Base-by-base conservation (phyloP, 2,888 invertebrate species). In the Philereme transversata region DNA sequence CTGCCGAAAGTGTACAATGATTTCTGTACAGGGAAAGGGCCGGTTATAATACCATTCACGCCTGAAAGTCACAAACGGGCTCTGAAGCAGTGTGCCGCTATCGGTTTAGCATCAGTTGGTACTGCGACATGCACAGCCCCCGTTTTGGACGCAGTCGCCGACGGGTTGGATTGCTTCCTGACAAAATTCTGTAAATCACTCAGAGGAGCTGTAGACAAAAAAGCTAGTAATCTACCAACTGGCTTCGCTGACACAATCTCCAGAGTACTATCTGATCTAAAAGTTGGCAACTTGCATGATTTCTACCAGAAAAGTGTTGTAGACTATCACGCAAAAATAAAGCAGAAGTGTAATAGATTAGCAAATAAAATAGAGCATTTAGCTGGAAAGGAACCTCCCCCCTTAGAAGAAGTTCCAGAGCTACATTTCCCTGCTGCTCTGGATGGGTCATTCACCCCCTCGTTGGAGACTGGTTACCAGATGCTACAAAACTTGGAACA, bases 401-500 rank as follows among this genome's bases (percentile, higher is more conserved):
- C 86, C 63, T 72, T 91, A n/a, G 88, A 89, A 71, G 92, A 92
- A 68, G 92, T 93, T 0, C 93, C 93, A 0, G 93, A 93, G 66
- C 74, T 93, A 53, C 93, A 93, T 73, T 93, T 93, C 58, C 93
- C 93, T 0, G 91, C 92, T 11, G 93, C 88, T 3, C 71, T 93
- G 41, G 92, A 91, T 72, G 91, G 88, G 7, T 83, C 92, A 0
- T 93, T 92, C 57, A 93, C 93, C 52, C 94, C 94, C 0, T 94
- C 94, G 7, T 81, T 95, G 40, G 94, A 94, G 72, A 93, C 94
- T 40, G 95, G 94, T 0, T 95, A 94, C 74, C 94, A 95, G 81
- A 95, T 95, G 94, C 83, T 94, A 60, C 94, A 94, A 55, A 94
- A 93, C 64, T 82, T 95, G 55, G 95, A 95, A 73, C 94, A 94